A percentile compares a stretch with the other conserved stretches of the same genome.
Conservation (phyloP, 2,113 vertebrate genomes). For the Corythoichthys haematopterus region DNA sequence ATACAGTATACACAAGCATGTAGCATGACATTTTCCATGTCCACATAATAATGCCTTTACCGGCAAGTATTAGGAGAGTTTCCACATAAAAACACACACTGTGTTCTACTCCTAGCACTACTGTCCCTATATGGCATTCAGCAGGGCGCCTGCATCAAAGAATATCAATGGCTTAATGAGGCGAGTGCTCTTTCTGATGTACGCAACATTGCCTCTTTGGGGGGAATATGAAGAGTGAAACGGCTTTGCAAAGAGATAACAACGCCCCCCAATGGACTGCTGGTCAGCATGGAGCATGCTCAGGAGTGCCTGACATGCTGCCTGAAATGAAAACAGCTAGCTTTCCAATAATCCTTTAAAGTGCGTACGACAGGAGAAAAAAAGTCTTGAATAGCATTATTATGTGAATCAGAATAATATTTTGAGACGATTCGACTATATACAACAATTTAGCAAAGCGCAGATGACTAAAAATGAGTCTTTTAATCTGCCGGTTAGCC, state of each 20-base stretch:
- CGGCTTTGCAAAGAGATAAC: conserved; percentile 65
- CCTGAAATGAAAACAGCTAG: conserved; percentile 47
- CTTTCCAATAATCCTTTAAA: conserved; percentile 20
- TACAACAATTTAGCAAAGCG: too few relatives aligned
- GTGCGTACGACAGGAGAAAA: too few relatives aligned
- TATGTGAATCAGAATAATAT: too few relatives aligned
- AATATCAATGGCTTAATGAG: conserved; percentile 76
- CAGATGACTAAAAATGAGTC: too few relatives aligned
- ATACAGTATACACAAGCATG: conserved; percentile 22
- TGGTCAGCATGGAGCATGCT: conserved; percentile 61
- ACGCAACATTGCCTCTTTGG: conserved; percentile 70
- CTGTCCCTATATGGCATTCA: conserved; percentile 63
- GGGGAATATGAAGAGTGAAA: conserved; percentile 60
- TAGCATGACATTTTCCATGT: conserved; percentile 33
- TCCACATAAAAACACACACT: conserved; percentile 64
- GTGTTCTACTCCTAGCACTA: conserved; percentile 48
- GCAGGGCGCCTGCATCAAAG: conserved; percentile 59
- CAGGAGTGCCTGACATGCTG: conserved; percentile 54
- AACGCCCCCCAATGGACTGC: conserved; percentile 64
- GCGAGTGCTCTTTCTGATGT: conserved; percentile 69
- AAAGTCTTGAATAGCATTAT: too few relatives aligned
- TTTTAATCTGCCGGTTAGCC: too few relatives aligned
- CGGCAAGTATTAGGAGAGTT: conserved; percentile 44
- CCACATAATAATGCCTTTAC: conserved; percentile 50
- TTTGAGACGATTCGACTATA: too few relatives aligned